Conservation (phyloP, 2,888 invertebrate species). For the Tethea ocularis region DNA sequence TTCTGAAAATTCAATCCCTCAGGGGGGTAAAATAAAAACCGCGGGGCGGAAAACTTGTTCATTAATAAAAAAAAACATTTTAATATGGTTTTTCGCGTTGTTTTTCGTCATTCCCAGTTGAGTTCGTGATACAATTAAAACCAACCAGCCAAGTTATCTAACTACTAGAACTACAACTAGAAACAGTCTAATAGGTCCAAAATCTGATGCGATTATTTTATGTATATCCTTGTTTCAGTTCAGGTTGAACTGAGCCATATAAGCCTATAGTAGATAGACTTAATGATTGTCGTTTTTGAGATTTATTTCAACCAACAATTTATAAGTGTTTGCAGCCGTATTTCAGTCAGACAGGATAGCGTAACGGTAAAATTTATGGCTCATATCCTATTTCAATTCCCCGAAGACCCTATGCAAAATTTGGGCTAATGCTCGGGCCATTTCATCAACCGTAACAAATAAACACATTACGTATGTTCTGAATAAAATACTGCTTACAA, state of each 20-base stretch:
- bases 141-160: too few relatives aligned
- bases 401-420: slow-evolving; percentile 7
- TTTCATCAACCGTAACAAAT: background rate
- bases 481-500: background rate
- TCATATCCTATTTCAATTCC: slow-evolving; percentile 8
- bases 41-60: too few relatives aligned
- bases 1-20: too few relatives aligned
- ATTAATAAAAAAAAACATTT: too few relatives aligned
- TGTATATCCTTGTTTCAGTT: too few relatives aligned
- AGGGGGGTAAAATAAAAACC: too few relatives aligned
- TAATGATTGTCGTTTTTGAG: background rate
- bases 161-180: too few relatives aligned
- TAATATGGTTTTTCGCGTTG: too few relatives aligned
- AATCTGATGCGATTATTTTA: too few relatives aligned
- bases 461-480: background rate
- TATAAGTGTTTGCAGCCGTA: background rate
- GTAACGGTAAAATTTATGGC: slow-evolving; percentile 1
- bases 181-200: too few relatives aligned
- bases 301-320: slow-evolving; percentile 2
- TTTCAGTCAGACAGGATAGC: background rate
- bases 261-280: background rate
- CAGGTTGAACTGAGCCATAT: background rate
- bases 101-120: too few relatives aligned
- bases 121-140: too few relatives aligned
- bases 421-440: slow-evolving; percentile 7